A percentile compares a stretch with the other conserved stretches of the same genome.
Evolutionary conservation across 2,888 invertebrate species (phyloP).

Genomic region (Zaprionus lineosus): DNA sequence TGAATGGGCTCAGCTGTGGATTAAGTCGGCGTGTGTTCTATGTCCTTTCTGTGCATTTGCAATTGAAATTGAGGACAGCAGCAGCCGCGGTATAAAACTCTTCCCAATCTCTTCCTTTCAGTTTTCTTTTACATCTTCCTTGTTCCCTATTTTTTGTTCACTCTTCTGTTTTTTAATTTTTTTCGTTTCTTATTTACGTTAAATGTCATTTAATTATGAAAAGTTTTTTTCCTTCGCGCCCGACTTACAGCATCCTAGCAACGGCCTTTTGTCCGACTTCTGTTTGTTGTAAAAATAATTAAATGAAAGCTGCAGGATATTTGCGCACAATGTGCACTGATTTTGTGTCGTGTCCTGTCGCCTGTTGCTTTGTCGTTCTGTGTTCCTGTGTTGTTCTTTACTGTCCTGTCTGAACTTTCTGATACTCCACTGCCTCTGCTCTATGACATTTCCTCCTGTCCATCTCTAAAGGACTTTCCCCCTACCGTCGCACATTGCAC

Average conservation of each 20-base stretch:
- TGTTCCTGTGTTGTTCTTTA: background rate
- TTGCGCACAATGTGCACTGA: slow-evolving; percentile 62
- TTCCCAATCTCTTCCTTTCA: no score
- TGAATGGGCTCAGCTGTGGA: slow-evolving; percentile 28
- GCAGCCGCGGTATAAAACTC: no score
- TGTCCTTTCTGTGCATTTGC: slow-evolving; percentile 61
- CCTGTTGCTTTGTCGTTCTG: slow-evolving; percentile 1
- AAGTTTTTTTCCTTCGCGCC: slow-evolving; percentile 37
- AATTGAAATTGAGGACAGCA: slow-evolving; percentile 46
- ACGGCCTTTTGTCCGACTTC: slow-evolving; percentile 36
- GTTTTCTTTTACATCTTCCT: no score
- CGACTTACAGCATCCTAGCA: slow-evolving; percentile 24
- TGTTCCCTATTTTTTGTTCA: slow-evolving; percentile 4
- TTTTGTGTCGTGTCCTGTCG: slow-evolving; percentile 44
- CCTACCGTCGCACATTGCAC: slow-evolving; percentile 7
- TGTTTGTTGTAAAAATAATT: slow-evolving; percentile 53
- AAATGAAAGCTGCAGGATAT: slow-evolving; percentile 66
- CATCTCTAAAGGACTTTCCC: background rate
- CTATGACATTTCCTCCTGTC: no score
- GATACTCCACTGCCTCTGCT: background rate
- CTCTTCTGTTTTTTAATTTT: background rate
- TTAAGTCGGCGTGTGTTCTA: slow-evolving; percentile 51
- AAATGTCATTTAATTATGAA: slow-evolving; percentile 70
- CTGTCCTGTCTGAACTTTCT: background rate
- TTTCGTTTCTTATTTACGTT: slow-evolving; percentile 25